Base-by-base conservation (phyloP, 1,140 invertebrate genomes). In the Frieseomelitta varia region DNA sequence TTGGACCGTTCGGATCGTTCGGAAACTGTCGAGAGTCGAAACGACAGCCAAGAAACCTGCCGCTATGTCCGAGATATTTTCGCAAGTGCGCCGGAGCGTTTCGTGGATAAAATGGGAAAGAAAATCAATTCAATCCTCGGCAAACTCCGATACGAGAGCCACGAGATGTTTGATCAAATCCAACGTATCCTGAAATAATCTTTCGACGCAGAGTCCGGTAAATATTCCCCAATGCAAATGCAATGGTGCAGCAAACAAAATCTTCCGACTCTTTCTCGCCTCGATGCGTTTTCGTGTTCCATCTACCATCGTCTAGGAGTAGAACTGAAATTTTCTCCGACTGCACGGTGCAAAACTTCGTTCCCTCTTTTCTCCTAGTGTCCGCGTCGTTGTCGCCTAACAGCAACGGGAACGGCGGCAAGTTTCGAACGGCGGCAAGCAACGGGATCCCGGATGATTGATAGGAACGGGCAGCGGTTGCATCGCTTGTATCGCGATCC, bases 361-460 rank as follows among this genome's bases (percentile, higher is more conserved):
- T n/a, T n/a, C n/a, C n/a, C n/a, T n/a, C 68, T 76, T 67, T 55
- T 86, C 80, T 75, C 69, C n/a, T 58, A 27, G 65, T 34, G 24
- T 56, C 51, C 39, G 15, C 63, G 27, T 47, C 82, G 69, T 11
- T 47, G 72, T 69, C 56, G 79, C 55, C 53, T 30, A 58, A 39
- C 30, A 30, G 21, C 67, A 63, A 56, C 51, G 15, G 30, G 27
- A 17, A 19, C 15, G 63, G 47, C 76, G 69, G 24, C 88, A 88
- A 85, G 79, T 88, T 88, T 75, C 53, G 86, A 85, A 67, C 80
- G 88, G 85, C 79, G 87, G 78, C 81, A 74, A 81, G 85, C 68
- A 84, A 74, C 80, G 63, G 87, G 85, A 71, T 79, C 6, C 19
- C 55, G 81, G 27, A 85, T 91, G 90, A 91, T 91, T 88, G 85